phyloP scores from a whole-genome alignment of 2,888 invertebrate species.

The Zaprionus lineosus region DNA sequence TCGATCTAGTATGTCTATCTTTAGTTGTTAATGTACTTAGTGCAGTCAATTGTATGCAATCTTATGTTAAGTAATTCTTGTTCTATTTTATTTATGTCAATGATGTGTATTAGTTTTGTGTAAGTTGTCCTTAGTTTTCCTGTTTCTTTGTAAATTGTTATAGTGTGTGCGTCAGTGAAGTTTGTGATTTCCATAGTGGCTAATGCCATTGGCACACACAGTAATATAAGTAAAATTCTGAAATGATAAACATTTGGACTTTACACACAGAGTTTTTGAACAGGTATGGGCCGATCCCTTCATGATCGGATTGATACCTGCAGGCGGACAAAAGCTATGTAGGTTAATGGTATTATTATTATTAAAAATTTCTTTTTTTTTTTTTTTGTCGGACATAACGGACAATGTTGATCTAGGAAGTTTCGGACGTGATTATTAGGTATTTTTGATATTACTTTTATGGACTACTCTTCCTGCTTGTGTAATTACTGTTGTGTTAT shows the following conservation, averaged over 20 bases:
- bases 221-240: neutral
- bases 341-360: no score
- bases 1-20: neutral
- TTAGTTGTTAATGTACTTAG: neutral
- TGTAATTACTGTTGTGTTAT: constrained; percentile 4
- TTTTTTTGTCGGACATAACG: no score
- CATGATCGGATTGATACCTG: no score
- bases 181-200: neutral
- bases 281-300: no score
- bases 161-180: neutral
- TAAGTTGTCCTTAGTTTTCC: neutral
- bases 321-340: no score
- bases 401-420: no score
- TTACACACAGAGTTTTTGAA: no score
- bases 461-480: neutral
- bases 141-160: neutral
- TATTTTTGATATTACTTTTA: neutral
- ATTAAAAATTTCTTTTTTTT: no score
- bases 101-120: neutral
- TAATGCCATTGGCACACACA: no score
- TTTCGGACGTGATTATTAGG: no score
- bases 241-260: neutral
- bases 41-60: neutral
- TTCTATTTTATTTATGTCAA: neutral
- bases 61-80: neutral